Percentiles rank a stretch among this genome's conserved stretches.
These are phyloP conservation scores for Rhodeus uyekii DNA, from an alignment of 2,797 vertebrate species.

Conservation along the genomic window DNA sequence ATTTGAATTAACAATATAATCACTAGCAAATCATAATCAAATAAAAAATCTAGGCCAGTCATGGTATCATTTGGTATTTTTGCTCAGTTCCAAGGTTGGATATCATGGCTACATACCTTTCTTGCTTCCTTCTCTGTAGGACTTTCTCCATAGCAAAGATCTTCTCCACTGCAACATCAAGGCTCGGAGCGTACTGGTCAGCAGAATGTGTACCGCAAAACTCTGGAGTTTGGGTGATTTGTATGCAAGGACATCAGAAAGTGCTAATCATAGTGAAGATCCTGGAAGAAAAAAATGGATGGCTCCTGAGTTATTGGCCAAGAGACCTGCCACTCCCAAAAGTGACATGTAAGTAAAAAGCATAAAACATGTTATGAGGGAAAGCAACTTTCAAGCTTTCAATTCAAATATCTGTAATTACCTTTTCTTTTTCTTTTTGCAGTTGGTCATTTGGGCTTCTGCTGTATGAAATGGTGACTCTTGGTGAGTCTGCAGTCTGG, in stretches of 20 bases:
- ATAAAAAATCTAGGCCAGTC: neutral
- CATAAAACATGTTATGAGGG: neutral
- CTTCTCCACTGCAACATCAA: constrained; percentile 88
- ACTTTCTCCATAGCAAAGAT: constrained; percentile 85
- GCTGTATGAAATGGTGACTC: constrained; percentile 91
- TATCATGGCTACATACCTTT: neutral
- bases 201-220: constrained; percentile 80
- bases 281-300: constrained; percentile 87
- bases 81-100: neutral
- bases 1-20: neutral
- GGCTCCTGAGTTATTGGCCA: constrained; percentile 85
- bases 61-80: neutral
- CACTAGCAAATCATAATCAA: neutral
- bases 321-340: constrained; percentile 71
- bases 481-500: constrained; percentile 80
- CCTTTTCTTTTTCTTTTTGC: constrained; percentile 43
- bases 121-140: constrained; percentile 67
- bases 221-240: constrained; percentile 85
- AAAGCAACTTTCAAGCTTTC: neutral
- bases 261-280: constrained; percentile 63
- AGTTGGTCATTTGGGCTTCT: constrained; percentile 96
- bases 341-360: constrained; percentile 84
- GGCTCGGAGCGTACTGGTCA: constrained; percentile 86
- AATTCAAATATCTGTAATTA: neutral
- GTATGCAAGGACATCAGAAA: constrained; percentile 73